Evolutionary conservation across 2,797 vertebrate species (phyloP).

Genomic region (Gymnocypris eckloni): DNA sequence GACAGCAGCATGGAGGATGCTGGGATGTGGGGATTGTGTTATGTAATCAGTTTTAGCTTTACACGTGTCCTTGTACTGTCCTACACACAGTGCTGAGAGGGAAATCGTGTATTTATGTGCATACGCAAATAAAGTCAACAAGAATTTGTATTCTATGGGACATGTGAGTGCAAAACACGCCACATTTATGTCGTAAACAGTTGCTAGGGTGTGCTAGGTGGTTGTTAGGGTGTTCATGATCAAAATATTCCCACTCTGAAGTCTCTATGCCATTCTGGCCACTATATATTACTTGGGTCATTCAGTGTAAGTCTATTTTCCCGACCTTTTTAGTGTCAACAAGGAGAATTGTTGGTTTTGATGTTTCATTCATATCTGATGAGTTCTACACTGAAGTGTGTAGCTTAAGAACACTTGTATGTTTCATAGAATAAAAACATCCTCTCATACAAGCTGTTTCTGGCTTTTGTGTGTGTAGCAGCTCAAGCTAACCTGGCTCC

Average conservation of each 20-base stretch:
- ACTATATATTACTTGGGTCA: neutral
- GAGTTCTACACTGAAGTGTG: neutral
- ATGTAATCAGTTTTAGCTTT: conserved; percentile 70
- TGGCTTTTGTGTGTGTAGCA: neutral
- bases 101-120: conserved; percentile 29
- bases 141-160: neutral
- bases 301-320: neutral
- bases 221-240: neutral
- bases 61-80: conserved; percentile 57
- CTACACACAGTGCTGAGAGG: conserved; percentile 60
- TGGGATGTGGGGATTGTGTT: conserved; percentile 56
- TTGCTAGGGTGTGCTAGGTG: conserved; percentile 21
- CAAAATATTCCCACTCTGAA: neutral
- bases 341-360: neutral
- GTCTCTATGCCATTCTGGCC: neutral
- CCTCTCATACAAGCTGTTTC: conserved; percentile 1
- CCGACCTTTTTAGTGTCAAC: neutral
- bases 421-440: conserved; percentile 13
- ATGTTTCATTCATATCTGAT: neutral
- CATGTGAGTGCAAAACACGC: neutral
- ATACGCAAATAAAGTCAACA: neutral
- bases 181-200: neutral
- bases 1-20: conserved; percentile 2
- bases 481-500: conserved; percentile 9
- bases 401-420: neutral